Evolutionary conservation across 2,113 vertebrate genomes (phyloP), one percentile per base, ranked within the genome.

Genomic region (Alaudala cheleensis): DNA sequence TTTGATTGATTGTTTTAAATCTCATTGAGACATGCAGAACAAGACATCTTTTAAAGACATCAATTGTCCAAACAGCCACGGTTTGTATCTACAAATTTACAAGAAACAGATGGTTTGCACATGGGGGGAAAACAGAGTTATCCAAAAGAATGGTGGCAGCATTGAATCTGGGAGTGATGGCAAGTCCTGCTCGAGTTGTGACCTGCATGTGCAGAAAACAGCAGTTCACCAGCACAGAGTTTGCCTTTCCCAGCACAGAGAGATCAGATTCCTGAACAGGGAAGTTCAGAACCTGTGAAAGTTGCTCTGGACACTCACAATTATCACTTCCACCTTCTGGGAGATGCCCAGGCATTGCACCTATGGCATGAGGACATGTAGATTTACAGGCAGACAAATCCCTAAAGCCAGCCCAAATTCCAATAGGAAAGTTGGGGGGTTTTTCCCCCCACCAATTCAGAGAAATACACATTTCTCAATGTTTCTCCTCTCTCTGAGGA

Each of bases 1-100:
- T 83, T 86, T 18, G 85, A 91, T n/a, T 85, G 87, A 81, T 95
- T 94, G 92, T 42, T 83, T 93, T 90, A 94, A 87, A 87, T 95
- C 92, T 94, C 62, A 65, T 73, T 92, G 88, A 95, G 72, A 84
- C 6, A 1, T 81, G 83, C 44, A 64, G 87, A 96, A 87, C n/a
- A 76, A 91, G 74, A 49, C 44, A 51, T 86, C 79, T 92, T 91
- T 71, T 74, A 88, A 78, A 94, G 39, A 86, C 60, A 88, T 78
- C 90, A 84, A 3, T 78, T 96, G 86, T 86, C 82, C 88, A 78
- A 92, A 88, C 60, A 54, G n/a, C 67, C 71, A 78, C 22, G 16
- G 39, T 79, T 88, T 82, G 31, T 51, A 62, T 69, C 78, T 65
- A 69, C 24, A 49, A 33, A 81, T 81, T 66, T 34, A 78, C 74